Conservation (phyloP, 2,113 vertebrate species). For the Hylia prasina region DNA sequence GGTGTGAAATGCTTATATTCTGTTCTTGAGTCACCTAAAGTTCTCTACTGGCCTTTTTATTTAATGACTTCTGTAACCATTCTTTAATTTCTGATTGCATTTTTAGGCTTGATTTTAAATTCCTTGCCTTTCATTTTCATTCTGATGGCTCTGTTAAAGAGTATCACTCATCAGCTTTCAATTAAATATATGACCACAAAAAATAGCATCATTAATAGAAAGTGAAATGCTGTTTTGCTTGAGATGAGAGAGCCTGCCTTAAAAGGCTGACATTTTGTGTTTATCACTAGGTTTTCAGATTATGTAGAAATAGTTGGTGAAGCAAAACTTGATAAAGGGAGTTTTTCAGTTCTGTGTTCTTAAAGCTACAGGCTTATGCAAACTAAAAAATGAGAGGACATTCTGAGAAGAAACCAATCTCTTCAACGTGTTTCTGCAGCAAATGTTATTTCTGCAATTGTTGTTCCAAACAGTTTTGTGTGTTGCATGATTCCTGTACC, state of each 20-base stretch:
- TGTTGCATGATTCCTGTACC: not conserved
- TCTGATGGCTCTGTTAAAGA: conserved; percentile 31
- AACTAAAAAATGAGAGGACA: not conserved
- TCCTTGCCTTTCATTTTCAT: not conserved
- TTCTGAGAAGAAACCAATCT: not conserved
- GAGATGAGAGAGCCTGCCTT: not conserved
- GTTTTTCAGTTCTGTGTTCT: not conserved
- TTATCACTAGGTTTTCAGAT: not conserved
- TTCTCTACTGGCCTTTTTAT: not conserved
- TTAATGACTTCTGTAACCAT: not conserved
- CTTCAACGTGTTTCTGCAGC: not conserved
- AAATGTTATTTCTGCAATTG: not conserved
- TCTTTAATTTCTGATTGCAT: not conserved
- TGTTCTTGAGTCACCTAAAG: not conserved
- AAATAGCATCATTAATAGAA: conserved; percentile 14
- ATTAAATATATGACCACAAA: conserved; percentile 17
- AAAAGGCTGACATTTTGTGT: not conserved
- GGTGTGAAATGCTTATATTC: not conserved
- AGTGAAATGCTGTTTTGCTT: not conserved
- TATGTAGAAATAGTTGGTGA: not conserved
- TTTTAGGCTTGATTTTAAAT: conserved; percentile 30
- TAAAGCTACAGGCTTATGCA: not conserved
- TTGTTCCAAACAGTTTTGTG: not conserved
- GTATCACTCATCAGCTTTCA: conserved; percentile 41
- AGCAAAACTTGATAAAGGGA: not conserved